Base-by-base conservation (phyloP, 35 echinoderm and acorn worm species). In the Apostichopus japonicus region DNA sequence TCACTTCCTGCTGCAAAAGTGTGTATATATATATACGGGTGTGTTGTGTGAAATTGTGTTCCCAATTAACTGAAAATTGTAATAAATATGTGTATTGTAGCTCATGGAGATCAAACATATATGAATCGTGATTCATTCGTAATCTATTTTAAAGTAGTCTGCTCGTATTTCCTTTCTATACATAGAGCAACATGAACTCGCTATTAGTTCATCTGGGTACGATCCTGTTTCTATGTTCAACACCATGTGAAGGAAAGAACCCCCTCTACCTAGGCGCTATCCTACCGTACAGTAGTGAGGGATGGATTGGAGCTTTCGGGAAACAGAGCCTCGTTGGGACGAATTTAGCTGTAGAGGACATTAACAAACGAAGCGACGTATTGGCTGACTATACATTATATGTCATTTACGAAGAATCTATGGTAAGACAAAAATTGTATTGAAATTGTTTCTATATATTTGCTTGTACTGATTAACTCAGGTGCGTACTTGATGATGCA, bases 291-390 rank as follows among this genome's bases (percentile, higher is more conserved):
- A 72, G 61, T 23, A 89, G 72, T 21, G 86, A 89, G 1, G 86
- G 86, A 10, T 89, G 86, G 86, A 89, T 89, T 72, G 86, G 86
- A 89, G 86, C 86, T 1, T 89, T 89, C 51, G 86, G 86, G 13
- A 67, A 9, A 72, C 86, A 89, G 63, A 89, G 86, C n/a, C 61
- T 89, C 51, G 65, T 89, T n/a, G 86, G 86, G 17, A 89, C 86
- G 62, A 16, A 89, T 7, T 65, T 89, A 25, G 86, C 86, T 25
- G 86, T 89, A 54, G 4, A 72, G 23, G 86, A 89, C 21, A 89
- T 89, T 10, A 89, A 89, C 17, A 25, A 63, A 54, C 9, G 86
- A 54, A 33, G 72, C 7, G 86, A 89, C 63, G 3, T 89, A 10
- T 33, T 89, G 4, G 67, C 22, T 5, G 86, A 89, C 52, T 89